Conservation (phyloP, 2,888 invertebrate species). For the Phaedon cochleariae region DNA sequence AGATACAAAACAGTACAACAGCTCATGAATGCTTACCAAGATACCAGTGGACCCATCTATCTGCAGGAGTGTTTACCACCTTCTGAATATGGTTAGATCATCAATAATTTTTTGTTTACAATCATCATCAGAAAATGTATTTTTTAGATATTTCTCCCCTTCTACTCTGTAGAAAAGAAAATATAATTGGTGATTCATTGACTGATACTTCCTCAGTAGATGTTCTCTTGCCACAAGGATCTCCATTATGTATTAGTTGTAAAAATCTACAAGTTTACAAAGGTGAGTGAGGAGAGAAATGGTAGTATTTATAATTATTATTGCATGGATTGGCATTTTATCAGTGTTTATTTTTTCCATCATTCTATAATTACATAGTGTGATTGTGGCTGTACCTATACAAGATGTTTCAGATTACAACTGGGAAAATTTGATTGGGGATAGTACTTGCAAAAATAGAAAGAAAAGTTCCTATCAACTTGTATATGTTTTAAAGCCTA, state of each 20-base stretch:
- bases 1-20: slow-evolving; percentile 70
- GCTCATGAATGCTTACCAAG: slow-evolving; percentile 70
- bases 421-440: no score
- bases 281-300: no score
- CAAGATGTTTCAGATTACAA: no score
- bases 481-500: no score
- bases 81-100: slow-evolving; percentile 80
- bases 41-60: slow-evolving; percentile 69
- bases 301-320: not conserved
- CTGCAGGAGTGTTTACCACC: slow-evolving; percentile 83
- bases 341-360: no score
- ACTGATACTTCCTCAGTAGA: slow-evolving; percentile 63
- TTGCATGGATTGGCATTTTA: not conserved
- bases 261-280: slow-evolving; percentile 75
- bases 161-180: slow-evolving; percentile 71
- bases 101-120: not conserved
- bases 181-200: slow-evolving; percentile 66
- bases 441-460: no score
- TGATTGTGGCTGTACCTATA: no score
- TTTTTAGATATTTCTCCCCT: slow-evolving; percentile 74
- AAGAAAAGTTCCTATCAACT: no score
- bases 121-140: not conserved
- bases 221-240: slow-evolving; percentile 56
- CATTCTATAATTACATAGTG: no score
- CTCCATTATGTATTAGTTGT: slow-evolving; percentile 73